Evolutionary conservation across 2,888 invertebrate genomes (phyloP), one percentile per base, ranked within the genome.

Genomic region (Frankliniella fusca): DNA sequence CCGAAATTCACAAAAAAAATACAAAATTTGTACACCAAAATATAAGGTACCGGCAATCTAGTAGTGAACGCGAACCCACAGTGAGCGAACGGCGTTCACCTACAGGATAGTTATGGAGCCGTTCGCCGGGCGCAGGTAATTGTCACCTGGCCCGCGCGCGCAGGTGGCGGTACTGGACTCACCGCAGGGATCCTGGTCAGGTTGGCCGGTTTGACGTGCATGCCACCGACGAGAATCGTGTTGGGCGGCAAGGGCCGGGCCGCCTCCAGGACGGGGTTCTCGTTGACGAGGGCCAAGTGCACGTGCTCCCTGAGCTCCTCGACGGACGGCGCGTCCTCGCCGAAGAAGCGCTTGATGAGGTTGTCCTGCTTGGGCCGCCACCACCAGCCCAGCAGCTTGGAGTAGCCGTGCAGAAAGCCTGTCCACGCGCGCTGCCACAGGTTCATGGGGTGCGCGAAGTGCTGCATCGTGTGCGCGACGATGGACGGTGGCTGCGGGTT

Each of bases 141-240:
- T 5, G 38, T 2, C 38, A 38, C 38, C 38, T 38, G 38, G 38
- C 38, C 3, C 38, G 38, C 38, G 38, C 38, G 38, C 5, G 38
- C 38, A 38, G 38, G 38, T 38, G 38, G 5, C n/a, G 5, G 38
- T 38, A 38, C 38, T 38, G 38, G 38, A 27, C 70, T 70, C 70
- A 70, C 70, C 70, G n/a, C 23, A 9, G 70, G 70, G n/a, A 70
- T 70, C 70, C 23, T 70, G 70, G 10, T 23, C 38, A 28, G 48
- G 20, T 85, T 85, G n/a, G 85, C 84, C 7, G 85, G 85, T 20
- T 83, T 83, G 80, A 86, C 84, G 81, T 87, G 87, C 84, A 87
- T 84, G 50, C 87, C 87, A n/a, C 86, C 86, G 8, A 86, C 85
- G 80, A 86, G 85, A 23, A 87, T 83, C 10, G 86, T 84, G 81